Evolutionary conservation across 2,113 vertebrate genomes (phyloP), one percentile per base, ranked within the genome.

Genomic region (Alligator mississippiensis): DNA sequence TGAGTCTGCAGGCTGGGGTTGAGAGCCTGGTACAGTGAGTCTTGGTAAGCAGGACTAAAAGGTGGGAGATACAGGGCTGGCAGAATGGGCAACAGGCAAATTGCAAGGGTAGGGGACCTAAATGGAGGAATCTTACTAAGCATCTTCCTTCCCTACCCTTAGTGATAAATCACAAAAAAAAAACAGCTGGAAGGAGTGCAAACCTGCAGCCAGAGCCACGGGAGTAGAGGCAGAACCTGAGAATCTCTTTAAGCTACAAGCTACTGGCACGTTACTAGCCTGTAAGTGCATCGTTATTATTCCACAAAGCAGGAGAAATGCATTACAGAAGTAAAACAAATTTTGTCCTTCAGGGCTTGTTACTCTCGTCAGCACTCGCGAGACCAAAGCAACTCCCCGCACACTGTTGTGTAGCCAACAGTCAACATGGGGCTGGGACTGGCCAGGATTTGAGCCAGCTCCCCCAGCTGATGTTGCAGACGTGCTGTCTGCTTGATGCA

Each of bases 31-130:
- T 30, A 47, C 47, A 47, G 47, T 9, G 47, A 47, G 47, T 47
- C 47, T 47, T 47, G 66, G 34, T 5, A 5, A 58, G 47, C 72
- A 27, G 34, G 34, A 61, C 0, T 25, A 34, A 25, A 2, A 57
- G 61, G 15, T 0, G 54, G 66, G 10, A 16, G 62, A 6, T 0
- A 24, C 34, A 19, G 70, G 34, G 55, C 5, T 1, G 1, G 38
- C 24, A 0, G 2, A 1, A 34, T 1, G 60, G 30, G 47, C 47
- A 47, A 47, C 47, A 22, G 27, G 85, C 74, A 18, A 55, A 54
- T 34, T 0, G 11, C 4, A 0, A 25, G 76, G 81, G 1, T 25
- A 4, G 15, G n/a, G 21, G 2, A 2, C 4, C 82, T 2, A 1
- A 9, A 1, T 3, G 75, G 25, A 2, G 79, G 58, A 18, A 61